Conservation (phyloP, 2,888 invertebrate species). For the Drosophila niveifrons region DNA sequence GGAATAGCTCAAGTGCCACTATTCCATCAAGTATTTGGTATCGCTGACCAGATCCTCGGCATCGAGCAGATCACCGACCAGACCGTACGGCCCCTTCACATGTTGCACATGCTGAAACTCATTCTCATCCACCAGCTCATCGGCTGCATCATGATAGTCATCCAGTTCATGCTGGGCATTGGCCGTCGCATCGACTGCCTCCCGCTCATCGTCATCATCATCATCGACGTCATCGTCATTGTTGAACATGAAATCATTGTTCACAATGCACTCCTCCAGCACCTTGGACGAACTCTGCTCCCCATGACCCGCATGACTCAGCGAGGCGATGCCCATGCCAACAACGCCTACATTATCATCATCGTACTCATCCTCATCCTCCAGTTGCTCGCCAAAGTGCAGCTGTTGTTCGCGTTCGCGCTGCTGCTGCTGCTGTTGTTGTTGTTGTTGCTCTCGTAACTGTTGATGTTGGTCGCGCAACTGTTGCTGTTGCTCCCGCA, state of each 20-base stretch:
- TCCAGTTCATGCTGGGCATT: constrained; percentile 23
- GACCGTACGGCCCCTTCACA: constrained; percentile 52
- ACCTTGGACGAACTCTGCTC: constrained; percentile 57
- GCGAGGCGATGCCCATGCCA: constrained; percentile 27
- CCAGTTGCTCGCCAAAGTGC: constrained; percentile 19
- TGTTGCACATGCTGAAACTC: constrained; percentile 54
- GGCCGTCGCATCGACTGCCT: constrained; percentile 9
- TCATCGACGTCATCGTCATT: constrained; percentile 53
- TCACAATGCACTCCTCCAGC: constrained; percentile 77
- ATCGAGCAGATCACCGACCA: constrained; percentile 56
- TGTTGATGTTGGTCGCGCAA: not conserved
- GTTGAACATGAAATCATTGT: constrained; percentile 73
- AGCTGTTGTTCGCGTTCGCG: not conserved
- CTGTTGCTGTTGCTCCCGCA: not conserved
- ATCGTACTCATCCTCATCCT: constrained; percentile 34
- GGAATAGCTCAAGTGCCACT: constrained; percentile 7
- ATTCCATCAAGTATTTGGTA: constrained; percentile 64
- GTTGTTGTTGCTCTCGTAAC: not conserved
- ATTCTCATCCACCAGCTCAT: constrained; percentile 53
- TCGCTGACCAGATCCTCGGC: constrained; percentile 58
- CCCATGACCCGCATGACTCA: constrained; percentile 27
- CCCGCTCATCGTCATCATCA: constrained; percentile 36
- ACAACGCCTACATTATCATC: constrained; percentile 25
- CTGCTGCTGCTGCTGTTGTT: not conserved
- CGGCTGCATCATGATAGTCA: constrained; percentile 40